A percentile compares a stretch with the other conserved stretches of the same genome.
Conservation (phyloP, 2,797 vertebrate genomes). For the Botia almorhae region DNA sequence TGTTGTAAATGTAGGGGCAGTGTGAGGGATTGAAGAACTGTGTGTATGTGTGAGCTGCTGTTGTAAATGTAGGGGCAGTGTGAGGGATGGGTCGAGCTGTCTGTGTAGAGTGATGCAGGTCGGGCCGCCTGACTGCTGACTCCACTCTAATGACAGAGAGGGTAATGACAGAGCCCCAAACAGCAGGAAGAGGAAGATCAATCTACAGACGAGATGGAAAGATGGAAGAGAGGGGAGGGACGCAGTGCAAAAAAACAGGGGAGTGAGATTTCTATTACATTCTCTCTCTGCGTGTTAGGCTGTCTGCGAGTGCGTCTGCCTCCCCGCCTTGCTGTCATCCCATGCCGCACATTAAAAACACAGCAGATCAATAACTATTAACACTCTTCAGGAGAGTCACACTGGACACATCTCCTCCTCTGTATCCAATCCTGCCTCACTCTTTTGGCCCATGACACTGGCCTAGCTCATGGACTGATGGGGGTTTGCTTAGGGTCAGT, state of each 20-base stretch:
- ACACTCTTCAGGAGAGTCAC: slow-evolving; percentile 98
- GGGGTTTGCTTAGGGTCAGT: slow-evolving; percentile 84
- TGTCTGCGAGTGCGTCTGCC: slow-evolving; percentile 83
- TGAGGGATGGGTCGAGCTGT: slow-evolving; percentile 99
- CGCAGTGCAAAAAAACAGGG: slow-evolving; percentile 64
- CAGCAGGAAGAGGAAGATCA: slow-evolving; percentile 99
- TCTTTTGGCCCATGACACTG: slow-evolving; percentile 78
- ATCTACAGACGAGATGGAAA: slow-evolving; percentile 96
- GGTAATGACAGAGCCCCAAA: slow-evolving; percentile 99
- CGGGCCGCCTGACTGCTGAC: slow-evolving; percentile 91
- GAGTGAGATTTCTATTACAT: slow-evolving; percentile 84
- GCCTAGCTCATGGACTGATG: slow-evolving; percentile 90
- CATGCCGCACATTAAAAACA: slow-evolving; percentile 93
- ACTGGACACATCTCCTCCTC: slow-evolving; percentile 60
- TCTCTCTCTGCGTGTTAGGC: slow-evolving; percentile 87
- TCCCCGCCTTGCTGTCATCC: slow-evolving; percentile 82
- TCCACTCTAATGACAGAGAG: slow-evolving; percentile 99
- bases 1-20: slow-evolving; percentile 6
- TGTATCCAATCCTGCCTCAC: slow-evolving; percentile 15
- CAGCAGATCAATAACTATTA: slow-evolving; percentile 99
- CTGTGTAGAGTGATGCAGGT: slow-evolving; percentile 99
- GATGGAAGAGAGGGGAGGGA: slow-evolving; percentile 85
- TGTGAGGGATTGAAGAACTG: too few relatives aligned
- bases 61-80: slow-evolving; percentile 97
- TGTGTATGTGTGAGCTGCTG: slow-evolving; percentile 74